These are phyloP conservation scores for Chaetodon trifasciatus DNA, from an alignment of 2,797 vertebrate genomes.

Conservation along the genomic window DNA sequence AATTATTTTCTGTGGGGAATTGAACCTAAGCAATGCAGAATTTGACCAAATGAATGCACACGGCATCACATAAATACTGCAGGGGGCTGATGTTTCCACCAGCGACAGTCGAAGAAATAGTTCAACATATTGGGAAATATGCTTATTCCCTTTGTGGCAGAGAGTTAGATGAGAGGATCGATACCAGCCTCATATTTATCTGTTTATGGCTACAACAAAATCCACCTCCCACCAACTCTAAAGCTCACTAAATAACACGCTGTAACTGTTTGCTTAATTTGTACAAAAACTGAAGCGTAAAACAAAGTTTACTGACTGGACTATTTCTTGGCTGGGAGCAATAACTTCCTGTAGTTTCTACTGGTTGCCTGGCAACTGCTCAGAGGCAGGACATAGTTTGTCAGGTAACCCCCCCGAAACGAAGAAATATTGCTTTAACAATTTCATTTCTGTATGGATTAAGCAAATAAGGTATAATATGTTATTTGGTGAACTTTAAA, in stretches of 20 bases:
- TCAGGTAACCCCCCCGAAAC: neutral
- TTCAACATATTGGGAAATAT: constrained; percentile 17
- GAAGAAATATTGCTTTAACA: neutral
- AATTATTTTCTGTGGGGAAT: constrained; percentile 46
- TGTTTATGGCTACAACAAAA: neutral
- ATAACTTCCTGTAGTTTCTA: neutral
- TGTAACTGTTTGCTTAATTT: neutral
- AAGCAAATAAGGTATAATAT: neutral
- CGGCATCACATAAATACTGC: neutral
- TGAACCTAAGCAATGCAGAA: constrained; percentile 37
- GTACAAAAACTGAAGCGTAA: neutral
- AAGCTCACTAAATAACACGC: neutral
- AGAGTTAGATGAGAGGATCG: constrained; percentile 26
- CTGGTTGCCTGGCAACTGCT: constrained; percentile 45
- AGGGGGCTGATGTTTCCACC: constrained; percentile 3
- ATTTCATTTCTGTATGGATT: neutral
- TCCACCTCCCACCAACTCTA: neutral
- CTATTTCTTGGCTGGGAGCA: constrained; percentile 4
- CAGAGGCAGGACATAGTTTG: neutral
- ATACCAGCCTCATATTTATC: neutral
- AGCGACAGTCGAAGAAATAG: constrained; percentile 13
- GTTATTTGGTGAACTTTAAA: neutral
- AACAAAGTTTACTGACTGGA: neutral
- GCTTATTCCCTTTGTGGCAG: constrained; percentile 8
- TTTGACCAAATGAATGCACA: constrained; percentile 45